Evolutionary conservation across 2,888 invertebrate species (phyloP).

Genomic region (Andrena hattorfiana): DNA sequence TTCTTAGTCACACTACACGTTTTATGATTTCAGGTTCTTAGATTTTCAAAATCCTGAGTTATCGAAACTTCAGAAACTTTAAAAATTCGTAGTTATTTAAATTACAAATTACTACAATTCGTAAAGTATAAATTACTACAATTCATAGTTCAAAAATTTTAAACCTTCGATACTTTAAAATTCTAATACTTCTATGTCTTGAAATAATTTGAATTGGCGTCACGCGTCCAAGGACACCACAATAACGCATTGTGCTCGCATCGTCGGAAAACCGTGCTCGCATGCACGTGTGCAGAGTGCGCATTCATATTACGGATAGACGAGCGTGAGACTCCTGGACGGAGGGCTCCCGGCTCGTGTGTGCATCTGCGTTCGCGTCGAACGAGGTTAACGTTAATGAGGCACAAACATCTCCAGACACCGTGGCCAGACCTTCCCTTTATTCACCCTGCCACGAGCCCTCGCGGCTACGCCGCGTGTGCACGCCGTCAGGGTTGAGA

Average conservation of each 20-base stretch:
- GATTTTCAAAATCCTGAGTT: too few relatives aligned
- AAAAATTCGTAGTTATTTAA: too few relatives aligned
- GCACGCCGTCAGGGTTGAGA: conserved; percentile 14
- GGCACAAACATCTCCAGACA: conserved; percentile 72
- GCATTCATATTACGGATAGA: conserved; percentile 32
- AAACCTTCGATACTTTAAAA: too few relatives aligned
- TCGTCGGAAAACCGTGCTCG: conserved; percentile 2
- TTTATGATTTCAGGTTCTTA: too few relatives aligned
- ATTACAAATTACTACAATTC: too few relatives aligned
- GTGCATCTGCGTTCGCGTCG: conserved; percentile 73
- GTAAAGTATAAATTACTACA: too few relatives aligned
- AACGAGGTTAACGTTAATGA: conserved; percentile 78
- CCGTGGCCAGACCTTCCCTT: conserved; percentile 62
- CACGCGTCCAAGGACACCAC: conserved; percentile 16
- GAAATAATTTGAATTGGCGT: conserved; percentile 20
- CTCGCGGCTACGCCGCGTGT: conserved; percentile 19
- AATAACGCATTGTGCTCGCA: conserved; percentile 31
- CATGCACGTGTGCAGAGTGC: background rate
- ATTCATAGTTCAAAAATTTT: background rate
- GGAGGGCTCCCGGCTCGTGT: conserved; percentile 61
- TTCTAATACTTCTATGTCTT: background rate
- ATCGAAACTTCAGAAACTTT: too few relatives aligned
- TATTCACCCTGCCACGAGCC: conserved; percentile 60
- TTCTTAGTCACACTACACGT: background rate
- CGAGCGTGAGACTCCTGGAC: conserved; percentile 68